Conservation (phyloP, 92 coral and sea anemone genomes). For the Siderastrea radians region DNA sequence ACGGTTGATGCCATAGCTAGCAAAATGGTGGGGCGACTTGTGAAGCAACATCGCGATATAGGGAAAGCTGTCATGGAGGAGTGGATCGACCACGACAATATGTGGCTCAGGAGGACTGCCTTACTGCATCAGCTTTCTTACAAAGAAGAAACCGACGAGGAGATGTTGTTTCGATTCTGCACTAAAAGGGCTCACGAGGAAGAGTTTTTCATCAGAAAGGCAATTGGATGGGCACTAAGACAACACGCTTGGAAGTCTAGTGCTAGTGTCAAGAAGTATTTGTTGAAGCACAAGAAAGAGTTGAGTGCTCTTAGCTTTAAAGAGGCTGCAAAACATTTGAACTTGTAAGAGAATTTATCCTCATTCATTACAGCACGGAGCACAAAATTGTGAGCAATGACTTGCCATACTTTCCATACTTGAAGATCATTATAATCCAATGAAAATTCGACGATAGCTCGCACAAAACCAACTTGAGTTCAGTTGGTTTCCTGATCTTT, state of each 20-base stretch:
- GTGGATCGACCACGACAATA: constrained; percentile 94
- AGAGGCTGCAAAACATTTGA: constrained; percentile 90
- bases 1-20: constrained; percentile 86
- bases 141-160: constrained; percentile 85
- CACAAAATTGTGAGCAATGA: too few species aligned
- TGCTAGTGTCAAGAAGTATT: constrained; percentile 75
- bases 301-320: constrained; percentile 87
- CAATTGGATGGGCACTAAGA: constrained; percentile 98
- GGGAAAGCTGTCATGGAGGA: constrained; percentile 85
- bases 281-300: constrained; percentile 71
- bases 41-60: constrained; percentile 71
- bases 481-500: too few species aligned
- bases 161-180: constrained; percentile 87
- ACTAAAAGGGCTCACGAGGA: constrained; percentile 81
- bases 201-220: constrained; percentile 96
- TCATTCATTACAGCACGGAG: too few species aligned
- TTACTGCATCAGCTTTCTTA: constrained; percentile 88
- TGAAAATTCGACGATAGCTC: too few species aligned
- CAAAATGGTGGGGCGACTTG: constrained; percentile 82
- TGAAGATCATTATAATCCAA: too few species aligned
- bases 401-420: too few species aligned
- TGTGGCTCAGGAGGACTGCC: constrained; percentile 98
- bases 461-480: too few species aligned
- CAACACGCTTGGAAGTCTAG: constrained; percentile 77
- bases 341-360: not conserved